Conservation (phyloP, 2,797 vertebrate species). For the Eremophila alpestris region DNA sequence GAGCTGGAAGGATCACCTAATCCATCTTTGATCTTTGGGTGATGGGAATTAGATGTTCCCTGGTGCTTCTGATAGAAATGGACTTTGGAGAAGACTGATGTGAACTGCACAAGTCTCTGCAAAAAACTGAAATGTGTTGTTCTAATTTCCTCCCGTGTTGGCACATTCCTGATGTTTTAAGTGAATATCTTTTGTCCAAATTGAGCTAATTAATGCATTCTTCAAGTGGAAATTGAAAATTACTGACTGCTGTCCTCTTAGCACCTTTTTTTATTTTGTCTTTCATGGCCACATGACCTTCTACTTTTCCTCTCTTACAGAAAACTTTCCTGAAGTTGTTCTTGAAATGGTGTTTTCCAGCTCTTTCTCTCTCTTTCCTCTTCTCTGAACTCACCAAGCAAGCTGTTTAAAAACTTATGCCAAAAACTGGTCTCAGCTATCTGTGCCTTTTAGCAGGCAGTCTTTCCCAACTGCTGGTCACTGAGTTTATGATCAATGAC, state of each 20-base stretch:
- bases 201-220: neutral
- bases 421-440: neutral
- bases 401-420: neutral
- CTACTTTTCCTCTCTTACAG: neutral
- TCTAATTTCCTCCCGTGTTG: neutral
- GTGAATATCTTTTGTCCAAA: neutral
- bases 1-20: neutral
- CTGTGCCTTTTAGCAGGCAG: neutral
- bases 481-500: neutral
- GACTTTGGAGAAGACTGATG: neutral
- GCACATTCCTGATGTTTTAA: neutral
- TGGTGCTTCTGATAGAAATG: neutral
- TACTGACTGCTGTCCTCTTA: neutral
- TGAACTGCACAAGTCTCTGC: neutral
- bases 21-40: accelerated
- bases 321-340: neutral
- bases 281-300: neutral
- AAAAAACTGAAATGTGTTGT: neutral
- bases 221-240: neutral
- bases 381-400: neutral
- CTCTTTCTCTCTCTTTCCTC: neutral
- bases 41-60: neutral
- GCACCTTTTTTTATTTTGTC: neutral
- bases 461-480: neutral
- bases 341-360: neutral